Evolutionary conservation across 1,140 invertebrate genomes (phyloP).

Genomic region (Calosoma granatense): DNA sequence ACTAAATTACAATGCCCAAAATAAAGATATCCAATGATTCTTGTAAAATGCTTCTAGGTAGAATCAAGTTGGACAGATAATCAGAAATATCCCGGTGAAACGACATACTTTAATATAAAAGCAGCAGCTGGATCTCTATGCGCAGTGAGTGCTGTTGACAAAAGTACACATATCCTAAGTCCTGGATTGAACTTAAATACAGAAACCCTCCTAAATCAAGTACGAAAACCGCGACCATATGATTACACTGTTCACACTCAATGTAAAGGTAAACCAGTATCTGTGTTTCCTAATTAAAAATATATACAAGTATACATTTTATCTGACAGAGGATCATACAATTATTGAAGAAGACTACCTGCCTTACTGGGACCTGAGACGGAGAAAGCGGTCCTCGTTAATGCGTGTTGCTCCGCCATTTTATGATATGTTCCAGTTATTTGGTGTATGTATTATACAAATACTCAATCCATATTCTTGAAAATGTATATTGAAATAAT

Average conservation of each 20-base stretch:
- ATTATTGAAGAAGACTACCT: too few relatives aligned
- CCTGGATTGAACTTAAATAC: constrained; percentile 13
- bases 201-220: constrained; percentile 16
- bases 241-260: background rate
- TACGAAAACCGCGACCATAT: background rate
- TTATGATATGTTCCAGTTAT: background rate
- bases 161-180: constrained; percentile 42
- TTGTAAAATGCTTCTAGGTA: constrained; percentile 18
- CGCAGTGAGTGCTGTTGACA: constrained; percentile 48
- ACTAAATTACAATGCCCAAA: background rate
- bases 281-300: too few relatives aligned
- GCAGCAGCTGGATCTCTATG: constrained; percentile 46
- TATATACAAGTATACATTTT: too few relatives aligned
- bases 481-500: constrained; percentile 7
- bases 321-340: background rate
- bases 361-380: background rate
- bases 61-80: constrained; percentile 23
- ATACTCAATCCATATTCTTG: background rate
- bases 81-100: constrained; percentile 37
- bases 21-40: too few relatives aligned
- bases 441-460: background rate
- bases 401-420: background rate
- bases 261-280: background rate
- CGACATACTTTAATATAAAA: constrained; percentile 38
- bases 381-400: background rate